These are phyloP conservation scores for Phoxinus dragarum DNA, from an alignment of 2,797 vertebrate genomes.

Conservation along the genomic window DNA sequence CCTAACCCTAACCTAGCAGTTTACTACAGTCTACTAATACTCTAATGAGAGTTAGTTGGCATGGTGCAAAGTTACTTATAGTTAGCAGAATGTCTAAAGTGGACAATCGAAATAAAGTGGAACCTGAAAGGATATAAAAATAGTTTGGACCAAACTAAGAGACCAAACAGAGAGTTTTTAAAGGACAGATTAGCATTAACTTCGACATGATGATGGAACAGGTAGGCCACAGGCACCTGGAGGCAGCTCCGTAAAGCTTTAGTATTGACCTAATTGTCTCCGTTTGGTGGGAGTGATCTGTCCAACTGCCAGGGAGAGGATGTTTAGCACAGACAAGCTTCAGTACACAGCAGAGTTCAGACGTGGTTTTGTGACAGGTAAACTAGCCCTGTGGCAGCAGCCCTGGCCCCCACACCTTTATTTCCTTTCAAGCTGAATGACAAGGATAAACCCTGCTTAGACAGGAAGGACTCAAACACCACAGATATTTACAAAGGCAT, in stretches of 20 bases:
- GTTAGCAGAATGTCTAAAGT: no score
- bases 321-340: constrained; percentile 35
- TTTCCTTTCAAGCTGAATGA: constrained; percentile 53
- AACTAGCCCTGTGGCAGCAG: constrained; percentile 32
- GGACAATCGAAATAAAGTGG: no score
- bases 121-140: not conserved
- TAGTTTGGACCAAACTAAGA: no score
- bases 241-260: constrained; percentile 1
- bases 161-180: not conserved
- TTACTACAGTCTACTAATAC: no score
- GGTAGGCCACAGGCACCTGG: constrained; percentile 2
- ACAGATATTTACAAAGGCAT: constrained; percentile 26
- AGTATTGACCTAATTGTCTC: constrained; percentile 1
- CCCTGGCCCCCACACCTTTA: constrained; percentile 46
- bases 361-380: constrained; percentile 45
- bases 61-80: no score
- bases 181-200: not conserved
- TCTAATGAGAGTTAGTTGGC: no score
- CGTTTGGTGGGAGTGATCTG: constrained; percentile 24
- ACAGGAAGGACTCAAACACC: constrained; percentile 31
- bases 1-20: no score
- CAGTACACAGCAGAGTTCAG: constrained; percentile 18
- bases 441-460: constrained; percentile 30
- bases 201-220: constrained; percentile 3
- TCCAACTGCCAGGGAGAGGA: constrained; percentile 38